Percentiles rank a stretch among this genome's conserved stretches.
These are phyloP conservation scores for Clunio marinus DNA, from an alignment of 2,888 invertebrate species.

Conservation along the genomic window DNA sequence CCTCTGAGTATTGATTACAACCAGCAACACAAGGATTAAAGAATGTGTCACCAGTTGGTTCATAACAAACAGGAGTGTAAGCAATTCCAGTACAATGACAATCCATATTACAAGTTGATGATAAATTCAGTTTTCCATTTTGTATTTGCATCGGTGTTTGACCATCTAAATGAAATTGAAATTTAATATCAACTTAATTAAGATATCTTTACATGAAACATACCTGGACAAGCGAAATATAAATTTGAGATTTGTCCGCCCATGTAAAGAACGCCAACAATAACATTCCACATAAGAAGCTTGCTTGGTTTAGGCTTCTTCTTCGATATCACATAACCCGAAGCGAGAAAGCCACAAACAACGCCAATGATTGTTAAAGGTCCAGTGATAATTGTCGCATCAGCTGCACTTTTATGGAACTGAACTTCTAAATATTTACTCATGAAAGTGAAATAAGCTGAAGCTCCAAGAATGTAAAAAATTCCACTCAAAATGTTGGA, in stretches of 20 bases:
- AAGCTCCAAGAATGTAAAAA: conserved; percentile 60
- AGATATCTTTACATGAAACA: conserved; percentile 40
- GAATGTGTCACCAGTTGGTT: conserved; percentile 56
- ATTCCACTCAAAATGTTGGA: conserved; percentile 63
- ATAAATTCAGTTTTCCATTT: conserved; percentile 53
- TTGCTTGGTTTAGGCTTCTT: conserved; percentile 57
- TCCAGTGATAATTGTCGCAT: conserved; percentile 63
- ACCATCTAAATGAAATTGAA: conserved; percentile 38
- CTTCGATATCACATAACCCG: conserved; percentile 59
- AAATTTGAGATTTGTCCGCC: conserved; percentile 55
- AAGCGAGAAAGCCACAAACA: conserved; percentile 58
- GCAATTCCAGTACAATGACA: conserved; percentile 59
- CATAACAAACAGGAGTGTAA: conserved; percentile 63
- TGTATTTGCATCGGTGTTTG: conserved; percentile 14
- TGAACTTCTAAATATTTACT: conserved; percentile 73
- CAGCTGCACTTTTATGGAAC: conserved; percentile 61
- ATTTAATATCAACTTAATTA: conserved; percentile 40
- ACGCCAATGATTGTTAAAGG: conserved; percentile 58
- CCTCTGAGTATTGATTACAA: conserved; percentile 49
- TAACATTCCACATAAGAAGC: conserved; percentile 60
- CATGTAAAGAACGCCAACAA: conserved; percentile 57
- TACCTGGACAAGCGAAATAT: conserved; percentile 55
- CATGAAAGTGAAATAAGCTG: conserved; percentile 66
- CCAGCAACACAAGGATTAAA: conserved; percentile 74
- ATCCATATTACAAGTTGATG: conserved; percentile 55